phyloP scores from a whole-genome alignment of 2,888 invertebrate genomes.

The Lithophane ornitopus region DNA sequence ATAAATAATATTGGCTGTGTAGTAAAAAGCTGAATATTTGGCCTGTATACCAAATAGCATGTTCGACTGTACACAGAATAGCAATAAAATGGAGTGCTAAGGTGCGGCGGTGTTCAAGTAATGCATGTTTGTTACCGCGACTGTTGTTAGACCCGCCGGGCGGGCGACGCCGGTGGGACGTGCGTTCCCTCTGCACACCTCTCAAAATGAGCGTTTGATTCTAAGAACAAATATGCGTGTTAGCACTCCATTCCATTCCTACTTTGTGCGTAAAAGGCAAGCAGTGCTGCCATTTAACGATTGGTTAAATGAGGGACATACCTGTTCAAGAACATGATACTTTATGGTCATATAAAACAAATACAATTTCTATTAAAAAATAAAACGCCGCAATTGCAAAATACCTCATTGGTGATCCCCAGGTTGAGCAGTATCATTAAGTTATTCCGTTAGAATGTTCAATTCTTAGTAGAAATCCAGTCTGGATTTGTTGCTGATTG shows the following conservation, averaged over 20 bases:
- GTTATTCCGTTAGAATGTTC: no score
- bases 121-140: conserved; percentile 49
- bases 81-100: conserved; percentile 51
- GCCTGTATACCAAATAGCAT: conserved; percentile 13
- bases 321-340: no score
- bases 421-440: no score
- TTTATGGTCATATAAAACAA: no score
- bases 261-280: conserved; percentile 19
- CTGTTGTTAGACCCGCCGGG: conserved; percentile 22
- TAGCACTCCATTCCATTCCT: conserved; percentile 55
- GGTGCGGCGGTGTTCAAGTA: conserved; percentile 51
- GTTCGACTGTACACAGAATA: conserved; percentile 21
- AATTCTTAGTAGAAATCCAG: no score
- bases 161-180: conserved; percentile 40
- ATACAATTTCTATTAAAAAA: no score
- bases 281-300: conserved; percentile 20
- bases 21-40: not conserved
- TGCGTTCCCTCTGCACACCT: conserved; percentile 21
- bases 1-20: not conserved
- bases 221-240: conserved; percentile 59
- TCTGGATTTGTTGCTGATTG: no score
- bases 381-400: no score
- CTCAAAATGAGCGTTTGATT: conserved; percentile 38
- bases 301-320: not conserved
- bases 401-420: no score